phyloP scores from a whole-genome alignment of 2,888 invertebrate genomes.

The Sarcophaga caerulescens region DNA sequence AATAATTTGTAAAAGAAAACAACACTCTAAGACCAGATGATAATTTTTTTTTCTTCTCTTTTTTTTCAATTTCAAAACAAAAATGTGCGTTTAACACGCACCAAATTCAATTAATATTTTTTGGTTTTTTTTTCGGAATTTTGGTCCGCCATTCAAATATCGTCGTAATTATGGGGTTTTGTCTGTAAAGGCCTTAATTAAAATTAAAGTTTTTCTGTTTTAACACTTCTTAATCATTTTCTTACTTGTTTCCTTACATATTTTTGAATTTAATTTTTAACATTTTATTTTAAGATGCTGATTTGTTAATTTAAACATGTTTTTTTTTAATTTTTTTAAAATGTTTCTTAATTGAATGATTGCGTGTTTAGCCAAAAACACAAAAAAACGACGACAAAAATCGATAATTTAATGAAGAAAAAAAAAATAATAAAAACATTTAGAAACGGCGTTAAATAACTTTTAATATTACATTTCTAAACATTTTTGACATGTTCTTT shows the following conservation, averaged over 20 bases:
- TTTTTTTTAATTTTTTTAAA: neutral
- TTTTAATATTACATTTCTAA: neutral
- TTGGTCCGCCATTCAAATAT: neutral
- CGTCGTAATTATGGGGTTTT: neutral
- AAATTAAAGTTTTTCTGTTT: neutral
- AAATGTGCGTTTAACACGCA: slow-evolving; percentile 33
- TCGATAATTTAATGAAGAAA: neutral
- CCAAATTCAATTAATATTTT: neutral
- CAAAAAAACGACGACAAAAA: neutral
- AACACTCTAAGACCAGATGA: neutral
- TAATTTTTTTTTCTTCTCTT: neutral
- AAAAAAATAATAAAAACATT: neutral
- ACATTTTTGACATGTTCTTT: slow-evolving; percentile 15
- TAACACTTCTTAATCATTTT: neutral
- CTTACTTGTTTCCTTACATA: neutral
- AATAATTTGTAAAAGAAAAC: neutral
- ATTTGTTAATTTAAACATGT: neutral
- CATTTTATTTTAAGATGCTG: neutral
- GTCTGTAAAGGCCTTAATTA: neutral
- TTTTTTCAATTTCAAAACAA: slow-evolving; percentile 17
- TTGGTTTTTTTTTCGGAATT: neutral
- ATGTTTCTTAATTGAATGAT: neutral
- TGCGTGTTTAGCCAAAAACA: neutral
- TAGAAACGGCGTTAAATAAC: neutral
- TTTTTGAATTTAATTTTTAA: too few relatives aligned